Evolutionary conservation across 2,113 vertebrate genomes (phyloP).

Genomic region (Pycnonotus jocosus): DNA sequence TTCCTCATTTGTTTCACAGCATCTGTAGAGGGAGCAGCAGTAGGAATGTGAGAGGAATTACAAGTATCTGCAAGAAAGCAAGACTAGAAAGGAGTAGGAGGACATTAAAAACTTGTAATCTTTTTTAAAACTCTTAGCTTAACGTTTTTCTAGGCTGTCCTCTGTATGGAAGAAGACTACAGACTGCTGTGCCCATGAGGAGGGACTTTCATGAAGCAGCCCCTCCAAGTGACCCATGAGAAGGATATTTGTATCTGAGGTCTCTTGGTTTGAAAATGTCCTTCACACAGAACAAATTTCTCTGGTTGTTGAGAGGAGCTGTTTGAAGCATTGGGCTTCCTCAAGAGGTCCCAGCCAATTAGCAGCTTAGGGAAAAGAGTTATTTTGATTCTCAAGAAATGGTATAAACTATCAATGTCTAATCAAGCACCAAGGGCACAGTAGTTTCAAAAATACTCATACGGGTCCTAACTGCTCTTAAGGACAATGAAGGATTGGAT

Average conservation of each 20-base stretch:
- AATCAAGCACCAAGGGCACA: not conserved
- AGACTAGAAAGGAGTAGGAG: slow-evolving; percentile 14
- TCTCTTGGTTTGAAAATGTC: not conserved
- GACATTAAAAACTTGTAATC: not conserved
- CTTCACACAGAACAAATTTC: not conserved
- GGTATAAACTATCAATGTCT: not conserved
- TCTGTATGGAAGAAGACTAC: not conserved
- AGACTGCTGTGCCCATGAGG: not conserved
- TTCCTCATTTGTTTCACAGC: not conserved
- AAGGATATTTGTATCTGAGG: not conserved
- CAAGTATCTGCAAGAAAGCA: slow-evolving; percentile 53
- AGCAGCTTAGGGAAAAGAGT: not conserved
- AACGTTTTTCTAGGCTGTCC: not conserved
- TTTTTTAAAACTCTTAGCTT: not conserved
- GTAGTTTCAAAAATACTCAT: not conserved
- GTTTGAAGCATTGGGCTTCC: not conserved
- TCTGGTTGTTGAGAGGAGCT: not conserved
- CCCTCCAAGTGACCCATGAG: not conserved
- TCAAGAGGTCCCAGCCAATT: not conserved
- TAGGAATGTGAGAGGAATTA: slow-evolving; percentile 46
- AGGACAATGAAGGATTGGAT: not conserved
- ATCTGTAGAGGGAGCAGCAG: not conserved
- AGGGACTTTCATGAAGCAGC: not conserved
- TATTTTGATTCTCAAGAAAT: not conserved
- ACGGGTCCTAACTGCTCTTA: not conserved